A percentile compares a stretch with the other conserved stretches of the same genome.
phyloP scores from a whole-genome alignment of 2,113 vertebrate species.

The Nymphicus hollandicus region DNA sequence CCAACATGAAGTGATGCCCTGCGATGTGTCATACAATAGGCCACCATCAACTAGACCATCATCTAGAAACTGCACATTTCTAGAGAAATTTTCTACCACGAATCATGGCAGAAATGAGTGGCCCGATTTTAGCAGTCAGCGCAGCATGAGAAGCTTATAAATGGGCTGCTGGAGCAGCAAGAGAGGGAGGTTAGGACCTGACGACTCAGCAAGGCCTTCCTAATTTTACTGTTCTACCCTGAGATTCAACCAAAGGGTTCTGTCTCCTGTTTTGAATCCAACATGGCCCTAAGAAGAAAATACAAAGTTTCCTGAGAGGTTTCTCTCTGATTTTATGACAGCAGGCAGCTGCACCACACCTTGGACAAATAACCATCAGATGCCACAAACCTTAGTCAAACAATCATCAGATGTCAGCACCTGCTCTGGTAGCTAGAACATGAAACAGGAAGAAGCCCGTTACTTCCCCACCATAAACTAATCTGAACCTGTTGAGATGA shows the following conservation, averaged over 20 bases:
- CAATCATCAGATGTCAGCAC: not conserved
- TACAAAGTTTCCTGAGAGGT: not conserved
- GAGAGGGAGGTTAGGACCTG: not conserved
- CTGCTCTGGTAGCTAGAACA: accelerated
- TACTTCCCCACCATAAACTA: not conserved
- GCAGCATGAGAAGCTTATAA: not conserved
- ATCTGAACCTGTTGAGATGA: accelerated
- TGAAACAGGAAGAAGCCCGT: accelerated
- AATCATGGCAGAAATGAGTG: accelerated
- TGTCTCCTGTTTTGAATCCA: not conserved
- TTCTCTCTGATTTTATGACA: not conserved
- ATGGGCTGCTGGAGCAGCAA: accelerated
- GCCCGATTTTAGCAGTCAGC: accelerated
- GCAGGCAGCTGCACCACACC: not conserved
- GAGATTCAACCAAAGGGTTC: not conserved
- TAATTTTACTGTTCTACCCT: not conserved
- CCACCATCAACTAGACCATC: not conserved
- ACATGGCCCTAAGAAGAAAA: not conserved
- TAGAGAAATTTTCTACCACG: not conserved
- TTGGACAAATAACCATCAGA: not conserved
- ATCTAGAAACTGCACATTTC: accelerated
- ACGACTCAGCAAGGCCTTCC: not conserved
- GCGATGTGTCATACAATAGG: accelerated
- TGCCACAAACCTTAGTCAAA: not conserved
- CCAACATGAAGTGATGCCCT: not conserved